These are phyloP conservation scores for Malaclemys terrapin DNA, from an alignment of 2,113 vertebrate species.

Conservation along the genomic window DNA sequence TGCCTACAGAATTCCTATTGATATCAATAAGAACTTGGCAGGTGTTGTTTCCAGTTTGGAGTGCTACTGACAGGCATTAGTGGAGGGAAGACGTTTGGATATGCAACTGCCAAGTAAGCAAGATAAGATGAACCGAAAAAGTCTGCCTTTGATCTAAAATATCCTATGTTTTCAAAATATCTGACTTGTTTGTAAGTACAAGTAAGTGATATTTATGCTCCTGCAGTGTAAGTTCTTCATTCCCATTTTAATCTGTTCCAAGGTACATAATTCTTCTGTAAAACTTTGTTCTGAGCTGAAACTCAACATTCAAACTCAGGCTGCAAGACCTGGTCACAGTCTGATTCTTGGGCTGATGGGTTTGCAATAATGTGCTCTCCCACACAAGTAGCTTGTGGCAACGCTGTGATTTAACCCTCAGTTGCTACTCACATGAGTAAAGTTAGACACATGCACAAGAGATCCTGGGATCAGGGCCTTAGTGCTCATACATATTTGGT, in stretches of 20 bases:
- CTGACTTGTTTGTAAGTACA: neutral
- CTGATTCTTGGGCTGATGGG: rapidly evolving
- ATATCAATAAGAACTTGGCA: neutral
- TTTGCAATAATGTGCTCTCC: rapidly evolving
- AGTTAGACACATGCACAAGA: rapidly evolving
- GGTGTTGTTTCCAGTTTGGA: neutral
- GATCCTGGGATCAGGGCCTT: rapidly evolving
- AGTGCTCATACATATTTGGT: conserved; percentile 53
- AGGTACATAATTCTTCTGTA: neutral
- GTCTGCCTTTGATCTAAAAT: neutral
- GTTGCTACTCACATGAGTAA: rapidly evolving
- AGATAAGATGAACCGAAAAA: neutral
- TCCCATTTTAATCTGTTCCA: neutral
- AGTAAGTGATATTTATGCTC: neutral
- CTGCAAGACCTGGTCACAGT: neutral
- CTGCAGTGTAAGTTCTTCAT: rapidly evolving
- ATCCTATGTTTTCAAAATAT: rapidly evolving
- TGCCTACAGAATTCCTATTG: conserved; percentile 22
- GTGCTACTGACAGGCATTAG: neutral
- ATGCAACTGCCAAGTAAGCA: neutral
- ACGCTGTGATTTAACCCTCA: rapidly evolving
- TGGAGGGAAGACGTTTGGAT: conserved; percentile 15
- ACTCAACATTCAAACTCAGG: neutral
- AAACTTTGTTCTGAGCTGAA: conserved; percentile 22
- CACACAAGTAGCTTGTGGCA: rapidly evolving